These are phyloP conservation scores for Hippopotamyrus pictus DNA, from an alignment of 2,797 vertebrate species.

Conservation along the genomic window DNA sequence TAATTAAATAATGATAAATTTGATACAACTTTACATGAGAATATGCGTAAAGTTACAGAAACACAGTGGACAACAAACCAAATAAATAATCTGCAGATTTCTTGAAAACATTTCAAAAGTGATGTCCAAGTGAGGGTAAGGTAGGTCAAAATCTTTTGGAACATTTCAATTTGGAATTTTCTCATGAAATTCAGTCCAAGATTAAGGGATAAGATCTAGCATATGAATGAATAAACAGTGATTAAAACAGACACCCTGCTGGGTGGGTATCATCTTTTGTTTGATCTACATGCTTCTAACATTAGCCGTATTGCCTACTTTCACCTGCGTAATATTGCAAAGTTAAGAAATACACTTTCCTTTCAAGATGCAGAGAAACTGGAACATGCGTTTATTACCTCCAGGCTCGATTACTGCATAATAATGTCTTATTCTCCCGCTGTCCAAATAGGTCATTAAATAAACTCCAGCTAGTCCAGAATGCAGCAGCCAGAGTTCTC, in stretches of 20 bases:
- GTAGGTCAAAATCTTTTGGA: neutral
- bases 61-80: neutral
- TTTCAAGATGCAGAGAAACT: too few relatives aligned
- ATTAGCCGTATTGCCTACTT: too few relatives aligned
- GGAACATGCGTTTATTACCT: too few relatives aligned
- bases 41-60: neutral
- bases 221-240: neutral
- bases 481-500: too few relatives aligned
- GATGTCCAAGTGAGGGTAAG: neutral
- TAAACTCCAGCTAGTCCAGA: too few relatives aligned
- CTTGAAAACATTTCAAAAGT: neutral
- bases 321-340: too few relatives aligned
- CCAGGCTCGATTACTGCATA: too few relatives aligned
- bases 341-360: too few relatives aligned
- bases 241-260: neutral
- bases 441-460: too few relatives aligned
- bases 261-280: neutral
- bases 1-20: neutral
- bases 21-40: neutral
- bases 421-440: too few relatives aligned
- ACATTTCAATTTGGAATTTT: neutral
- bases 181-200: neutral
- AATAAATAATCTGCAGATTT: neutral
- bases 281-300: too few relatives aligned
- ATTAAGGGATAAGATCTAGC: neutral